Evolutionary conservation across 2,113 vertebrate species (phyloP).

Genomic region (Pelusios castaneus): DNA sequence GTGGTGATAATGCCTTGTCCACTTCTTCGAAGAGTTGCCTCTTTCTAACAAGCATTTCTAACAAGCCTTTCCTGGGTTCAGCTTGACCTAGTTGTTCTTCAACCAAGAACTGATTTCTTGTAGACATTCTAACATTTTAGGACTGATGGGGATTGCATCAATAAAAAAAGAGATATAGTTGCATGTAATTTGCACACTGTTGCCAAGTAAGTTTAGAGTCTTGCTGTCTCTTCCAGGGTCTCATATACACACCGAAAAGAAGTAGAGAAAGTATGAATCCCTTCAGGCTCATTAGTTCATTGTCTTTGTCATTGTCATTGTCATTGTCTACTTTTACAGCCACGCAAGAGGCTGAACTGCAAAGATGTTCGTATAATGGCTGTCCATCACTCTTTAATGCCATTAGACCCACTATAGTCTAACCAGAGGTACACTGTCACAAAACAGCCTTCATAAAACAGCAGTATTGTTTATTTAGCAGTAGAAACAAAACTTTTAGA

Average conservation of each 20-base stretch:
- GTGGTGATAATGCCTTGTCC: too few species aligned
- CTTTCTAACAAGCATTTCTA: neutral
- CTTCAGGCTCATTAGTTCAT: neutral
- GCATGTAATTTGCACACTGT: accelerated
- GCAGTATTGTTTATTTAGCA: too few species aligned
- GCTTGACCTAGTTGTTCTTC: neutral
- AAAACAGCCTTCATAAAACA: too few species aligned
- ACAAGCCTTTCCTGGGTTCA: neutral
- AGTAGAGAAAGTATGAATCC: neutral
- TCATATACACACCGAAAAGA: neutral
- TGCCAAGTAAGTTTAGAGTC: neutral
- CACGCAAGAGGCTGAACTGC: too few species aligned
- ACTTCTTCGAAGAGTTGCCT: neutral
- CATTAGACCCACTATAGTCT: too few species aligned
- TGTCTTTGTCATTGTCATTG: too few species aligned
- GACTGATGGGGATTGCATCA: neutral
- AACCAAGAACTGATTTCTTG: neutral
- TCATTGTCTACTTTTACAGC: too few species aligned
- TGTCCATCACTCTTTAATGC: too few species aligned
- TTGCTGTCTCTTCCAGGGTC: too few species aligned
- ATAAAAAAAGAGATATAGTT: neutral
- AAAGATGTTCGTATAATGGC: too few species aligned
- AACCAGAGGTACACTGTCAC: too few species aligned
- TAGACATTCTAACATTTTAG: neutral
- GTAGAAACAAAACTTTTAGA: too few species aligned